A percentile compares a stretch with the other conserved stretches of the same genome.
These are phyloP conservation scores for Chinchilla lanigera DNA, from an alignment of 2,113 vertebrate genomes.

Conservation along the genomic window DNA sequence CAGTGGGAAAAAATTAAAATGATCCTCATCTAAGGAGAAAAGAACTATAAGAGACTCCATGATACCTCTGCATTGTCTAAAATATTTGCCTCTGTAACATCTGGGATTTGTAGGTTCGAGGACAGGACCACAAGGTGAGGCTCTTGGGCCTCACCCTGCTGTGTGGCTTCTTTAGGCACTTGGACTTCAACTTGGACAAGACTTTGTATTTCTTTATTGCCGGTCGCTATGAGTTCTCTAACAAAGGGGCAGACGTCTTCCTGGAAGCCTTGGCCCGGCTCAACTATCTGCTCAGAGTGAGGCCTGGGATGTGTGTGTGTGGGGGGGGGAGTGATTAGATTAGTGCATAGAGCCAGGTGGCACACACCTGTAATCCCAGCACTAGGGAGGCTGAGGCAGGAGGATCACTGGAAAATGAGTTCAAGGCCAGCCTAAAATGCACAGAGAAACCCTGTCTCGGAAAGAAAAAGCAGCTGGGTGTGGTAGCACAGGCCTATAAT, in stretches of 20 bases:
- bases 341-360: not conserved
- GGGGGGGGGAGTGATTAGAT: not conserved
- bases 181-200: slow-evolving; percentile 96
- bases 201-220: slow-evolving; percentile 96
- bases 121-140: not conserved
- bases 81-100: not conserved
- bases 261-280: slow-evolving; percentile 94
- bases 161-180: slow-evolving; percentile 85
- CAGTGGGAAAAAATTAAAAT: not conserved
- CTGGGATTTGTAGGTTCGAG: slow-evolving; percentile 19
- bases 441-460: no score
- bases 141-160: not conserved
- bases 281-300: slow-evolving; percentile 95
- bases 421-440: not conserved
- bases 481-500: not conserved
- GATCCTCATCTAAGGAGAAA: not conserved
- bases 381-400: not conserved
- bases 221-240: slow-evolving; percentile 95
- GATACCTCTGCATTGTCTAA: not conserved
- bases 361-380: not conserved
- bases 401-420: not conserved
- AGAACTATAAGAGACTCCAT: not conserved
- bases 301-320: not conserved
- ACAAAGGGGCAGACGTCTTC: slow-evolving; percentile 95
- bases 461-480: not conserved